Evolutionary conservation across 1,140 invertebrate species (phyloP).

Genomic region (Venturia canescens): DNA sequence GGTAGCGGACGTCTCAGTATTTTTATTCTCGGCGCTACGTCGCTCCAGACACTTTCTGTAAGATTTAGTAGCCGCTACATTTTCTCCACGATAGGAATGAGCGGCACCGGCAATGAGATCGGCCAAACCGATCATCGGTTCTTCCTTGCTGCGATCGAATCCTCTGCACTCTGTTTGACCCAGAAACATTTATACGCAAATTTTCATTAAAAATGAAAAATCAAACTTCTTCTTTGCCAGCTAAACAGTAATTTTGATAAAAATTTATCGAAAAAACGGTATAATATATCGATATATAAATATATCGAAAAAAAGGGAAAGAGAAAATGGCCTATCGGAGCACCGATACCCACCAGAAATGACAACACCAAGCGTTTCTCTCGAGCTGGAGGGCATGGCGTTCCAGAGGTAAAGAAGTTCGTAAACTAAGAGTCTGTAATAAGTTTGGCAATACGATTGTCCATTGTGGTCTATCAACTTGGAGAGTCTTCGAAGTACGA

Average conservation of each 20-base stretch:
- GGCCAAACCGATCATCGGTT: conserved; percentile 79
- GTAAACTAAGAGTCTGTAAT: conserved; percentile 81
- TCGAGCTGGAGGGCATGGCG: conserved; percentile 81
- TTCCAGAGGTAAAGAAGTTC: conserved; percentile 87
- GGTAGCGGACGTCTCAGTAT: conserved; percentile 53
- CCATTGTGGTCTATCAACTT: conserved; percentile 65
- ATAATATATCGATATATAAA: too few relatives aligned
- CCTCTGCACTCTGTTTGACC: conserved; percentile 66
- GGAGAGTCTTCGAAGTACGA: conserved; percentile 64
- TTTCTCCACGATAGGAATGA: conserved; percentile 73
- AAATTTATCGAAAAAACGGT: too few relatives aligned
- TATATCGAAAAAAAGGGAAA: too few relatives aligned
- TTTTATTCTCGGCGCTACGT: conserved; percentile 54
- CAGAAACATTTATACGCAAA: too few relatives aligned
- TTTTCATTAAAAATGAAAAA: too few relatives aligned
- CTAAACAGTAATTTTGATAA: too few relatives aligned
- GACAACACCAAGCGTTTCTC: conserved; percentile 74
- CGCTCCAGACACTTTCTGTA: conserved; percentile 77
- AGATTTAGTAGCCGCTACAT: conserved; percentile 75
- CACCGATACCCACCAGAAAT: conserved; percentile 69
- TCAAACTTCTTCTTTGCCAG: too few relatives aligned
- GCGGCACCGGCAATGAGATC: conserved; percentile 78
- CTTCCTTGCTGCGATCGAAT: conserved; percentile 61
- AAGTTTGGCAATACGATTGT: conserved; percentile 66
- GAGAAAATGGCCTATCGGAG: neutral